Evolutionary conservation across 2,113 vertebrate species (phyloP).

Genomic region (Chaetorhynchus papuensis): DNA sequence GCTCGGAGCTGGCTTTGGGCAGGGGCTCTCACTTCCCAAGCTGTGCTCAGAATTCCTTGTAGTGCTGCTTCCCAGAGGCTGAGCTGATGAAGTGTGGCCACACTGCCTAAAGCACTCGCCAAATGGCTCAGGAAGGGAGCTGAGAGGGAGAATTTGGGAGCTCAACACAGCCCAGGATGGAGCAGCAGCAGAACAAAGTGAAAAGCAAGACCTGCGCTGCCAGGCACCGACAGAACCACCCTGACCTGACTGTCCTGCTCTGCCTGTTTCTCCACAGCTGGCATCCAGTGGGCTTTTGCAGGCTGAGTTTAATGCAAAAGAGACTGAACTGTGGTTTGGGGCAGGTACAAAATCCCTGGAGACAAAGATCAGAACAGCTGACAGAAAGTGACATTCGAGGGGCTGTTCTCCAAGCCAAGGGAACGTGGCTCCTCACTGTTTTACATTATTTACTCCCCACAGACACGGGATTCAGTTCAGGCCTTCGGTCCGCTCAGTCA

Average conservation of each 20-base stretch:
- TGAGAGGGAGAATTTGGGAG: background rate
- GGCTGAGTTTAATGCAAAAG: background rate
- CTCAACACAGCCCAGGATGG: background rate
- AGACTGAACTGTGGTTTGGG: background rate
- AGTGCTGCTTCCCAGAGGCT: background rate
- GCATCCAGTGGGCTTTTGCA: background rate
- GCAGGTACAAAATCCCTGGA: background rate
- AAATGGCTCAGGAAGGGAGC: background rate
- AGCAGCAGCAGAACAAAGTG: background rate
- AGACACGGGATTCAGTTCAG: background rate
- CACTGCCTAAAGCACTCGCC: background rate
- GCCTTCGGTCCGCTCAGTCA: background rate
- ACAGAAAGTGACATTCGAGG: accelerated
- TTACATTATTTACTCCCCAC: background rate
- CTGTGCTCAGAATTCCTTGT: background rate
- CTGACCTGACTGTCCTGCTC: constrained; percentile 40
- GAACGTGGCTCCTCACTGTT: background rate
- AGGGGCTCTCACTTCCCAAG: background rate
- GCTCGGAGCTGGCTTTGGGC: background rate
- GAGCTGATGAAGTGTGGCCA: background rate
- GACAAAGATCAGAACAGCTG: background rate
- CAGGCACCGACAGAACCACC: background rate
- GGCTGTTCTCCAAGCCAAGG: accelerated
- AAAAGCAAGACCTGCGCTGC: background rate
- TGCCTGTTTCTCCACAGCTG: background rate